These are phyloP conservation scores for Dendrophyllia cribrosa DNA, from an alignment of 64 coral and sea anemone genomes.

Conservation along the genomic window DNA sequence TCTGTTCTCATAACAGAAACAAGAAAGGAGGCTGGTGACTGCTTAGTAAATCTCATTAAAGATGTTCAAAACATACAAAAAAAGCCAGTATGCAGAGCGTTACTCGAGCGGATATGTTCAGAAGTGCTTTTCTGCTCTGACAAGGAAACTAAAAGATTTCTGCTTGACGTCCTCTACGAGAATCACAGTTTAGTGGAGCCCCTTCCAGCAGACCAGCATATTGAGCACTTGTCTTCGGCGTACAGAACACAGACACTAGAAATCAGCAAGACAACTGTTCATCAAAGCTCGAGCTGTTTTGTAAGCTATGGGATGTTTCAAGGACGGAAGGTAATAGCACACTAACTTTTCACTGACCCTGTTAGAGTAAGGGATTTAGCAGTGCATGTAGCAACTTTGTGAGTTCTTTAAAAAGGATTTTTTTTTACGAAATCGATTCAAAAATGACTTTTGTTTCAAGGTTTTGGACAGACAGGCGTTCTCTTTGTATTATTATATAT, in stretches of 20 bases:
- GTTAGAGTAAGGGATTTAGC: no score
- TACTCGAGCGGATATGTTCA: not conserved
- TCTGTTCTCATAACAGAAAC: not conserved
- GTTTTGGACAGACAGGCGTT: no score
- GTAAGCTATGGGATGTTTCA: slow-evolving; percentile 5
- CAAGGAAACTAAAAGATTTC: not conserved
- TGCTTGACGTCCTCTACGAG: not conserved
- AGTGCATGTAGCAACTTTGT: not conserved
- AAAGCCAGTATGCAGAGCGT: not conserved
- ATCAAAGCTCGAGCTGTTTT: not conserved
- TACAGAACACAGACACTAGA: slow-evolving; percentile 7
- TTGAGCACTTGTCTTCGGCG: not conserved
- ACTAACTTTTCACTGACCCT: not conserved
- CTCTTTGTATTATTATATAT: no score
- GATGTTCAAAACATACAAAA: not conserved
- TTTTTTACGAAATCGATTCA: no score
- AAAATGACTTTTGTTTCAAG: no score
- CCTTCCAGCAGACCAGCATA: not conserved
- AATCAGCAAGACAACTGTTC: not conserved
- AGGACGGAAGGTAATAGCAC: not conserved
- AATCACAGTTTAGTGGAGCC: not conserved
- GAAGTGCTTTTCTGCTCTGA: not conserved
- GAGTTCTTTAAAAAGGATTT: not conserved
- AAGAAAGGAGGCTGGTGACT: not conserved
- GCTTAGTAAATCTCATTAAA: not conserved